A percentile compares a stretch with the other conserved stretches of the same genome.
These are phyloP conservation scores for Harpagifer antarcticus DNA, from an alignment of 2,797 vertebrate species.

Conservation along the genomic window DNA sequence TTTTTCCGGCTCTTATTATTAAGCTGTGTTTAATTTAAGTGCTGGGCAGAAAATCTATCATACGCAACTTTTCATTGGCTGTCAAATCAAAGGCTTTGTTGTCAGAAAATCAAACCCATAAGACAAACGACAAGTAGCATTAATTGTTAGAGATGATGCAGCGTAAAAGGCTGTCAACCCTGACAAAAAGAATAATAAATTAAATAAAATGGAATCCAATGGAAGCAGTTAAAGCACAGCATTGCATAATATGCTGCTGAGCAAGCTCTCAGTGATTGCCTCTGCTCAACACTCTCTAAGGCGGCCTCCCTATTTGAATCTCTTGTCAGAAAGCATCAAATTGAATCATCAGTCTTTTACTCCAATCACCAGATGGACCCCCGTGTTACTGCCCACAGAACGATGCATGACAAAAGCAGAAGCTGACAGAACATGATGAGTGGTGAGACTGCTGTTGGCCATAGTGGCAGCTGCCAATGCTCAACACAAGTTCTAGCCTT, in stretches of 20 bases:
- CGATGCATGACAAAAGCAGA: conserved; percentile 19
- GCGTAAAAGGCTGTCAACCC: background rate
- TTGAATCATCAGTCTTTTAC: conserved; percentile 10
- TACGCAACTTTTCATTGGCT: background rate
- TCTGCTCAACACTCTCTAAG: background rate
- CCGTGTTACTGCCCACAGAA: conserved; percentile 12
- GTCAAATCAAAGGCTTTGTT: conserved; percentile 11
- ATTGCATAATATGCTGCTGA: conserved; percentile 10
- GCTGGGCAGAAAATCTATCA: conserved; percentile 9
- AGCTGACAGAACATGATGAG: conserved; percentile 31
- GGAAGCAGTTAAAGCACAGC: conserved; percentile 6
- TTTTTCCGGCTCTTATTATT: conserved; percentile 2
- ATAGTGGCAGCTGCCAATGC: conserved; percentile 19
- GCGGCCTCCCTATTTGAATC: conserved; percentile 5
- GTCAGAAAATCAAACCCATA: conserved; percentile 25
- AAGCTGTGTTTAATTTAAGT: conserved; percentile 14
- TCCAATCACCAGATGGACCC: conserved; percentile 22
- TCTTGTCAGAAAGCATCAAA: conserved; percentile 26
- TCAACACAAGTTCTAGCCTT: conserved; percentile 24
- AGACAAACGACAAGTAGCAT: conserved; percentile 12
- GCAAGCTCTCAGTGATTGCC: background rate
- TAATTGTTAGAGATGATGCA: background rate
- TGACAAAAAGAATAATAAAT: background rate
- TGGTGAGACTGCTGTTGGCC: conserved; percentile 10
- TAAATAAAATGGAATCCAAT: background rate